These are phyloP conservation scores for Fulica atra DNA, from an alignment of 2,113 vertebrate genomes.

Conservation along the genomic window DNA sequence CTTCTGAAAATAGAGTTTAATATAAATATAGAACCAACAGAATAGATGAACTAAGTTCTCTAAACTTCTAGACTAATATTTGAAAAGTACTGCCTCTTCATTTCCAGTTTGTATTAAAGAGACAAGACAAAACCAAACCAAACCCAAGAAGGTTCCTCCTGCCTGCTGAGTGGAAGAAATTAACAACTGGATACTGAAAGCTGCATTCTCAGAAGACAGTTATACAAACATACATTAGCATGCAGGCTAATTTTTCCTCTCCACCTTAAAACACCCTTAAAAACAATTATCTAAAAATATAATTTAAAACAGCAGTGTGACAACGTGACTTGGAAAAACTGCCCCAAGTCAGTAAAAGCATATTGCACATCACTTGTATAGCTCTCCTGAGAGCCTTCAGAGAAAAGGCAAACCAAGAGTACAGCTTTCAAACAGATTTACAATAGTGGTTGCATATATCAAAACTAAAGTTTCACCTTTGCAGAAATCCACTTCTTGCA, in stretches of 20 bases:
- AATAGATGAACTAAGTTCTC: background rate
- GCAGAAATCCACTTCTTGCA: background rate
- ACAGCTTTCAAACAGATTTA: background rate
- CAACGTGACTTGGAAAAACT: background rate
- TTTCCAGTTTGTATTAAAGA: background rate
- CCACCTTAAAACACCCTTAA: background rate
- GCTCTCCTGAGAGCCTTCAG: constrained; percentile 47
- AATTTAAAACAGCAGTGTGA: background rate
- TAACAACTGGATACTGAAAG: background rate
- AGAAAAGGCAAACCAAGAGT: background rate
- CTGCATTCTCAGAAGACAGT: background rate
- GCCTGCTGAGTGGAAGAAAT: background rate
- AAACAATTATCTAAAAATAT: background rate
- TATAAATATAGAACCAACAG: constrained; percentile 17
- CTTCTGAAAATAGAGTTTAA: background rate
- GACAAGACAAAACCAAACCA: too few relatives aligned
- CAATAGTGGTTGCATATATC: background rate
- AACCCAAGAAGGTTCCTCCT: background rate
- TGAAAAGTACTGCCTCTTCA: background rate
- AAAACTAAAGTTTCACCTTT: background rate
- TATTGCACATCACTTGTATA: constrained; percentile 68
- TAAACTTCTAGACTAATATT: background rate
- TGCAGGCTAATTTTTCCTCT: background rate
- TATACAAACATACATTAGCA: background rate
- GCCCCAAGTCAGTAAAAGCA: constrained; percentile 19